A percentile compares a stretch with the other conserved stretches of the same genome.
Evolutionary conservation across 1,140 invertebrate species (phyloP).

Genomic region (Drosophila triauraria): DNA sequence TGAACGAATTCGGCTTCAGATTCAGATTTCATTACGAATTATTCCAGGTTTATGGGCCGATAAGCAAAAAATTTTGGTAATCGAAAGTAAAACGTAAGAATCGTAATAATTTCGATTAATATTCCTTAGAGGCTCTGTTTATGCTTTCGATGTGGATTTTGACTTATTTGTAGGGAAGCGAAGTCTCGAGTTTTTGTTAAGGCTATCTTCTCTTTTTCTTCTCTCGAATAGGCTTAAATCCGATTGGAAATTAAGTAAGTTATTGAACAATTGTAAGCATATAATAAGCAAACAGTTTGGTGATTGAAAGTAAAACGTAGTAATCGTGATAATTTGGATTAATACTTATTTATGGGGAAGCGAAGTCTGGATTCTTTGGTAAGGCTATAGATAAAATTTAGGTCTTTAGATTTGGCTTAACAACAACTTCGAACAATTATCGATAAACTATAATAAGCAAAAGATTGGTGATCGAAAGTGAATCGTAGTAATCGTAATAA

Average conservation of each 20-base stretch:
- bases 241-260: too few species aligned
- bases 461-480: constrained; percentile 11
- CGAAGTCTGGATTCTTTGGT: too few species aligned
- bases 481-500: constrained; percentile 4
- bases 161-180: not conserved
- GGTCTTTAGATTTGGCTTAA: not conserved
- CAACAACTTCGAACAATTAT: not conserved
- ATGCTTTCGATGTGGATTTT: not conserved
- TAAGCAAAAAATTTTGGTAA: constrained; percentile 5
- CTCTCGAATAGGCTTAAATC: too few species aligned
- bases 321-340: constrained; percentile 12
- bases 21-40: constrained; percentile 17
- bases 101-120: constrained; percentile 15
- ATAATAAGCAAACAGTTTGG: not conserved
- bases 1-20: constrained; percentile 6
- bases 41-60: constrained; percentile 4
- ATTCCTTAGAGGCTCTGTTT: not conserved
- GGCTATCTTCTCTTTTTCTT: too few species aligned
- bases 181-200: too few species aligned
- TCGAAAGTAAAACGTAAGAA: constrained; percentile 11
- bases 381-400: too few species aligned
- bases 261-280: too few species aligned
- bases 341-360: not conserved
- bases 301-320: constrained; percentile 15
- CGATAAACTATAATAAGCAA: constrained; percentile 2